Conservation (phyloP, 2,113 vertebrate species). For the Pitta sordida region DNA sequence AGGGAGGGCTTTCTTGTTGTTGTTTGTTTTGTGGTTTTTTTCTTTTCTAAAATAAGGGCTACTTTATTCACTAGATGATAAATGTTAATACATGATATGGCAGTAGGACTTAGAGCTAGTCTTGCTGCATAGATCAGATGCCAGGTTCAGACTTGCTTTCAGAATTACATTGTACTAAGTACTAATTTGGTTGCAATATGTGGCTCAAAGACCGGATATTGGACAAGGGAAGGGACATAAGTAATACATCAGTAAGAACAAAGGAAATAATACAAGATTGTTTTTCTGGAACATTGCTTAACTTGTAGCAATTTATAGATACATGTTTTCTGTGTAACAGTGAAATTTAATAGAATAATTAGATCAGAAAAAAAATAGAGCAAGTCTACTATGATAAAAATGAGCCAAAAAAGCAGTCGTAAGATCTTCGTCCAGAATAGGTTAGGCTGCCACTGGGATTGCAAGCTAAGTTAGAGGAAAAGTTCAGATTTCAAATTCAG, state of each 20-base stretch:
- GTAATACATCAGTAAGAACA: not conserved
- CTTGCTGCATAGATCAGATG: not conserved
- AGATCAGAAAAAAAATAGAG: not conserved
- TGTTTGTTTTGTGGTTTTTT: not conserved
- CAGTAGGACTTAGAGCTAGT: not conserved
- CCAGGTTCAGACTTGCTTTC: not conserved
- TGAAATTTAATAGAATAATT: conserved; percentile 1
- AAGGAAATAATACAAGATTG: not conserved
- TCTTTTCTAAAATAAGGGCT: not conserved
- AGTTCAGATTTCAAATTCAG: not conserved
- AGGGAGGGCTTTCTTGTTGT: not conserved
- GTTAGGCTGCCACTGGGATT: not conserved
- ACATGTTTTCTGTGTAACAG: not conserved
- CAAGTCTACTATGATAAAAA: not conserved
- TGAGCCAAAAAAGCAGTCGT: not conserved
- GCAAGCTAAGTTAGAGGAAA: not conserved
- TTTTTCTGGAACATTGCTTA: not conserved
- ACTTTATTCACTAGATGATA: not conserved
- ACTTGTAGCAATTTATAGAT: not conserved
- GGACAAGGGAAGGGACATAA: not conserved
- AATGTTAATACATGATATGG: not conserved
- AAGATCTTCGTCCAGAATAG: not conserved
- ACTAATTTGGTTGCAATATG: not conserved
- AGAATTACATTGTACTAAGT: not conserved
- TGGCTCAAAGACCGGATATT: not conserved